These are phyloP conservation scores for Mesorhabditis spiculigera DNA, from an alignment of 2,888 invertebrate species.

Conservation along the genomic window DNA sequence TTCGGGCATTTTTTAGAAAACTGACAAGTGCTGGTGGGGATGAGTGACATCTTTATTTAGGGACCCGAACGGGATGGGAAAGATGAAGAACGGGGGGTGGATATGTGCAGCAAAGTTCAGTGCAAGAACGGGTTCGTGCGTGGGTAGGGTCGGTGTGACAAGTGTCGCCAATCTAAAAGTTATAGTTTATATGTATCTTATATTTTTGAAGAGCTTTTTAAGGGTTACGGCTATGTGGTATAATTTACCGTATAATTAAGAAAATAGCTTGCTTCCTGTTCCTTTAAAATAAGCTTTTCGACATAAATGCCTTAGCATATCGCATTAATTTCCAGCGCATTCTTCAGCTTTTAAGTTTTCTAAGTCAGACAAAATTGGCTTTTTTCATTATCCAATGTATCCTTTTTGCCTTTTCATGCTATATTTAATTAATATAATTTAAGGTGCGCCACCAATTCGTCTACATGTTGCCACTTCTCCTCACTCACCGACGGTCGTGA, in stretches of 20 bases:
- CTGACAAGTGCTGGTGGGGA: too few species aligned
- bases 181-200: background rate
- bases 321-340: too few species aligned
- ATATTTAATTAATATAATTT: conserved; percentile 12
- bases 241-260: too few species aligned
- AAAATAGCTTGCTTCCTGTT: too few species aligned
- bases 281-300: too few species aligned
- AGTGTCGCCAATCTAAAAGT: background rate
- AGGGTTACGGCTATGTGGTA: too few species aligned
- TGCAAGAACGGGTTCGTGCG: background rate
- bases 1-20: background rate
- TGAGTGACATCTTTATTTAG: too few species aligned
- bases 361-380: background rate
- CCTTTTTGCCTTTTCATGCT: background rate
- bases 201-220: background rate
- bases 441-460: conserved; percentile 8
- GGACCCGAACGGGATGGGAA: too few species aligned
- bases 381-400: conserved; percentile 6
- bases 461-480: conserved; percentile 10
- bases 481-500: conserved; percentile 49
- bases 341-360: background rate
- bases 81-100: background rate
- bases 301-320: too few species aligned
- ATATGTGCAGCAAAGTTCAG: background rate
- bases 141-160: background rate